Evolutionary conservation across 2,888 invertebrate genomes (phyloP).

Genomic region (Noctuana brunneofusca): DNA sequence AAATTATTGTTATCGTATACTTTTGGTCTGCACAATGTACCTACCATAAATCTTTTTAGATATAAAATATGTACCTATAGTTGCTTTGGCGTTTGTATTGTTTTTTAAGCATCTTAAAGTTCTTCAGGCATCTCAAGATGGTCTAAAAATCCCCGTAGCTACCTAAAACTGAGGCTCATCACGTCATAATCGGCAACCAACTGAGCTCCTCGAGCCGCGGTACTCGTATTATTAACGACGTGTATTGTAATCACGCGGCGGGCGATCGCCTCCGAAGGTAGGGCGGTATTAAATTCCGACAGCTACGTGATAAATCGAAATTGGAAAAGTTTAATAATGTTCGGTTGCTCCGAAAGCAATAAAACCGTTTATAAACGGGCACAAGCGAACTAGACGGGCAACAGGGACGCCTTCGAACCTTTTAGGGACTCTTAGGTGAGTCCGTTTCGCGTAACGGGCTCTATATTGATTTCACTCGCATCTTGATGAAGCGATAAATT

Average conservation of each 20-base stretch:
- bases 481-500: constrained; percentile 76
- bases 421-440: constrained; percentile 80
- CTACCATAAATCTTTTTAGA: too few relatives aligned
- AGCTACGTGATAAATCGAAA: constrained; percentile 84
- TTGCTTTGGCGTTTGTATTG: too few relatives aligned
- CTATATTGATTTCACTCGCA: constrained; percentile 76
- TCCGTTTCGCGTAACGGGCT: constrained; percentile 66
- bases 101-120: too few relatives aligned
- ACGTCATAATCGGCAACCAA: constrained; percentile 55
- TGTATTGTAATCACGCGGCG: constrained; percentile 83
- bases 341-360: constrained; percentile 84
- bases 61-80: too few relatives aligned
- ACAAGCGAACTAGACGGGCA: constrained; percentile 80
- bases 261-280: constrained; percentile 83
- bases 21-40: too few relatives aligned
- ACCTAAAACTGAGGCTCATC: constrained; percentile 30
- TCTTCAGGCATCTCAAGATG: background rate
- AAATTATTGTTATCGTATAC: too few relatives aligned
- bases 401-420: constrained; percentile 76
- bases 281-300: constrained; percentile 84
- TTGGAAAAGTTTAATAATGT: constrained; percentile 84
- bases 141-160: background rate
- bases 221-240: constrained; percentile 80
- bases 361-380: constrained; percentile 84
- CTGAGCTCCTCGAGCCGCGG: constrained; percentile 55